Conservation (phyloP, 2,888 invertebrate species). For the Sesia bembeciformis region DNA sequence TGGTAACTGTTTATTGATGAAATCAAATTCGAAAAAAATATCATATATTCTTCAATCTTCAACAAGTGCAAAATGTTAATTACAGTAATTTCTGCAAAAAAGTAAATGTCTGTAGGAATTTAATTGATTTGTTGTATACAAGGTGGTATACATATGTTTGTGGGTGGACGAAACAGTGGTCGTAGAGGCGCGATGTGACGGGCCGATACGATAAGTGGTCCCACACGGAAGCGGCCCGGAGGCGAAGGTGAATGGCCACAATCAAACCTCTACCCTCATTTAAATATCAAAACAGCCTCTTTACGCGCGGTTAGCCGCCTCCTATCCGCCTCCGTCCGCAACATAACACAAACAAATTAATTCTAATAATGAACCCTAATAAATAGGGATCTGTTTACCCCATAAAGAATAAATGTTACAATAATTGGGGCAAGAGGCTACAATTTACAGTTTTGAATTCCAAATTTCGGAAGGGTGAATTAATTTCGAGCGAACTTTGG, state of each 20-base stretch:
- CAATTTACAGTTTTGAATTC: constrained; percentile 61
- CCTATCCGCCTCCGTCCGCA: constrained; percentile 38
- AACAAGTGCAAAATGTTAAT: too few relatives aligned
- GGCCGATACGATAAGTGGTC: background rate
- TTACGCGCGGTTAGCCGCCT: constrained; percentile 45
- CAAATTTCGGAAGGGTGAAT: constrained; percentile 61
- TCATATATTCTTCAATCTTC: too few relatives aligned
- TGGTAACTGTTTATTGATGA: too few relatives aligned
- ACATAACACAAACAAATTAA: constrained; percentile 74
- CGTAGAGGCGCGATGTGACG: too few relatives aligned
- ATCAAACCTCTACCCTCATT: constrained; percentile 64
- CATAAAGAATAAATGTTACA: constrained; percentile 71
- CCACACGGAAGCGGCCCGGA: constrained; percentile 2
- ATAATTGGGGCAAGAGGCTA: constrained; percentile 67
- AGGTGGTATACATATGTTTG: too few relatives aligned
- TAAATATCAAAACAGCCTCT: constrained; percentile 68
- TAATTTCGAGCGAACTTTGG: constrained; percentile 45
- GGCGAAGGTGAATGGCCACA: constrained; percentile 46
- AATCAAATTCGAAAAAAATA: too few relatives aligned
- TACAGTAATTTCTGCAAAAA: too few relatives aligned
- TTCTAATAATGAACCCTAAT: constrained; percentile 71
- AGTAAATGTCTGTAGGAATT: too few relatives aligned
- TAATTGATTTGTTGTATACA: too few relatives aligned
- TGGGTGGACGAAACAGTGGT: too few relatives aligned
- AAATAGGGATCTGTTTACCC: constrained; percentile 70